Base-by-base conservation (phyloP, 2,888 invertebrate genomes). In the Rhagophthalmus giganteus region DNA sequence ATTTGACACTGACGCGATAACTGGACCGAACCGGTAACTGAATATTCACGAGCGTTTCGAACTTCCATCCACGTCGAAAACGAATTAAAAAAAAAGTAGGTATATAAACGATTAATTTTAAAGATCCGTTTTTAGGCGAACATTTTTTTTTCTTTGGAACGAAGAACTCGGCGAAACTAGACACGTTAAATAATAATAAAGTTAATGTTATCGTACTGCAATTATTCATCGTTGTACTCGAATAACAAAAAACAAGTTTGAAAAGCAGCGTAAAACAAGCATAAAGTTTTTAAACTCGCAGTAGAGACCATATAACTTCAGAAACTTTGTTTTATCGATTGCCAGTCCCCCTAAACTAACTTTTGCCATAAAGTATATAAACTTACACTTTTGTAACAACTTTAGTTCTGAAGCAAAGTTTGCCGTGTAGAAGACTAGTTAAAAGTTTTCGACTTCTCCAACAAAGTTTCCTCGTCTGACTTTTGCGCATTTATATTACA, bases 331-430 rank as follows among this genome's bases (percentile, higher is more conserved):
- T 54, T 55, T 57, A 59, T 59, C 59, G 59, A 59, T 59, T 57
- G 50, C 54, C 45, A 51, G 56, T 67, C 68, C 66, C 67, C 70
- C 68, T 64, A 69, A 70, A 72, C 74, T 71, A 75, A 75, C 75
- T 75, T 75, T 69, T 70, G 68, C 74, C 74, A 74, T 74, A 75
- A 74, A 75, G 74, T 74, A 74, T 74, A 74, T 74, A 74, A 74
- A 75, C 74, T 75, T 72, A 73, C 73, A 74, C 74, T 75, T 75
- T 74, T 73, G 74, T 73, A 74, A 74, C 74, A 75, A 74, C 73
- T 74, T 74, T 70, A 72, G 73, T 74, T 73, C 66, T 62, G 65
- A 63, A 65, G 65, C 65, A 64, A 69, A 62, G 64, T 72, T 71
- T 65, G 70, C 66, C 66, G 65, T 64, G 67, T 66, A 59, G 63